phyloP scores from a whole-genome alignment of 2,888 invertebrate species.

The Nematopogon swammerdamellus region DNA sequence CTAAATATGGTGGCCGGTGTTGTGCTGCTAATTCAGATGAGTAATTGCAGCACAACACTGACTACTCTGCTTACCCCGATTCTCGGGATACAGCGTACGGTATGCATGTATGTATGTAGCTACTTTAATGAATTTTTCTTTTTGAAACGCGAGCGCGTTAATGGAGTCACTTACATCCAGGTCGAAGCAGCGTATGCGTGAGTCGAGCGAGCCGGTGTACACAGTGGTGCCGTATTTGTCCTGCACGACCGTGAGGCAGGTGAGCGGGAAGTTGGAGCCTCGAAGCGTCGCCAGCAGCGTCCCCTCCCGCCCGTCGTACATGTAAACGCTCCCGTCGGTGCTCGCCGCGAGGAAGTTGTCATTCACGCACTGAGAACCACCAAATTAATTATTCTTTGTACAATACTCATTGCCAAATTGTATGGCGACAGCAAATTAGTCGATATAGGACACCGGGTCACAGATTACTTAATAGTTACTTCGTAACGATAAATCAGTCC shows the following conservation, averaged over 20 bases:
- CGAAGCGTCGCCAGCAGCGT: slow-evolving; percentile 51
- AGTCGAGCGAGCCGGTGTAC: slow-evolving; percentile 62
- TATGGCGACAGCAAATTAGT: too few relatives aligned
- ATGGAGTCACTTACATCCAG: slow-evolving; percentile 35
- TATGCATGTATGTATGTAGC: too few relatives aligned
- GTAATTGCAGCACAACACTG: too few relatives aligned
- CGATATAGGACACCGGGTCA: too few relatives aligned
- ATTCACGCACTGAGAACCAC: slow-evolving; percentile 51
- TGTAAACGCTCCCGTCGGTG: slow-evolving; percentile 61
- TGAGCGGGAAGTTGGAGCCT: slow-evolving; percentile 59
- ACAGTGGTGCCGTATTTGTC: slow-evolving; percentile 47
- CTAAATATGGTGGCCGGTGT: too few relatives aligned
- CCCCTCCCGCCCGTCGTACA: slow-evolving; percentile 52
- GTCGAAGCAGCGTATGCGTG: slow-evolving; percentile 58
- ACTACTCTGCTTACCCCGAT: too few relatives aligned
- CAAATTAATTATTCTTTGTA: slow-evolving; percentile 5
- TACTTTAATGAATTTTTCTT: too few relatives aligned
- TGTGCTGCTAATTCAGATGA: too few relatives aligned
- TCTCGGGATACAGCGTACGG: too few relatives aligned
- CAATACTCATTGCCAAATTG: too few relatives aligned
- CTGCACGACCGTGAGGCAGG: slow-evolving; percentile 55
- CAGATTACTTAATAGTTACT: too few relatives aligned
- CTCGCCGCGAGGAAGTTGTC: slow-evolving; percentile 61
- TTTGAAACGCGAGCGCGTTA: slow-evolving; percentile 1
- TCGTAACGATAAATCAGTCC: too few relatives aligned